Evolutionary conservation across 2,113 vertebrate species (phyloP).

Genomic region (Hydrochoerus hydrochaeris): DNA sequence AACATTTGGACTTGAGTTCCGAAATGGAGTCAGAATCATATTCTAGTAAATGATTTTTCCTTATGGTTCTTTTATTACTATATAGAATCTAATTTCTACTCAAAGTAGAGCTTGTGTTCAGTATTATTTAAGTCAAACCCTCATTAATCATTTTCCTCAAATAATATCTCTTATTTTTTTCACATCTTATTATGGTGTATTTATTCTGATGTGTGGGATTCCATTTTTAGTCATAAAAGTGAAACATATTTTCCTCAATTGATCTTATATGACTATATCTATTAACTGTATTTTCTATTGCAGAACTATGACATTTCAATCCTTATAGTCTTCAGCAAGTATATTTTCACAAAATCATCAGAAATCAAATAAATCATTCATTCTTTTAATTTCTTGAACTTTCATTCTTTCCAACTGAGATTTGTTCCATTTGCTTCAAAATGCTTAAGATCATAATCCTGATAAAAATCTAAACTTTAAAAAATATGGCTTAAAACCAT

Average conservation of each 20-base stretch:
- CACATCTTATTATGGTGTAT: not conserved
- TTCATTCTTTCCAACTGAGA: not conserved
- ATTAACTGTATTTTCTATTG: not conserved
- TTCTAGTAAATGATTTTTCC: not conserved
- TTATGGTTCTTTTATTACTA: not conserved
- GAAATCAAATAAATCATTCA: not conserved
- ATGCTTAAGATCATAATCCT: not conserved
- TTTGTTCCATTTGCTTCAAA: not conserved
- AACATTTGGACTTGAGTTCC: not conserved
- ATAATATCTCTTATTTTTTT: slow-evolving; percentile 9
- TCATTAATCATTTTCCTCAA: not conserved
- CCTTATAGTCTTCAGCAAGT: not conserved
- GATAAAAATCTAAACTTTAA: not conserved
- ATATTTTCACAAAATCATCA: not conserved
- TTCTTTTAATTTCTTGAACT: not conserved
- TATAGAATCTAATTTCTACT: not conserved
- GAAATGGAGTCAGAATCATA: not conserved
- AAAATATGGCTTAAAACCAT: not conserved
- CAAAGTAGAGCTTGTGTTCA: not conserved
- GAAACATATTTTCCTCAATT: not conserved
- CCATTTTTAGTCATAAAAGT: not conserved
- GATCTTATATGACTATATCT: not conserved
- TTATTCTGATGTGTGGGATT: not conserved
- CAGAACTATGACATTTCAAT: not conserved
- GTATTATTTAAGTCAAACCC: not conserved